phyloP scores from a whole-genome alignment of 2,113 vertebrate genomes.

The Nannobrachium achirus region DNA sequence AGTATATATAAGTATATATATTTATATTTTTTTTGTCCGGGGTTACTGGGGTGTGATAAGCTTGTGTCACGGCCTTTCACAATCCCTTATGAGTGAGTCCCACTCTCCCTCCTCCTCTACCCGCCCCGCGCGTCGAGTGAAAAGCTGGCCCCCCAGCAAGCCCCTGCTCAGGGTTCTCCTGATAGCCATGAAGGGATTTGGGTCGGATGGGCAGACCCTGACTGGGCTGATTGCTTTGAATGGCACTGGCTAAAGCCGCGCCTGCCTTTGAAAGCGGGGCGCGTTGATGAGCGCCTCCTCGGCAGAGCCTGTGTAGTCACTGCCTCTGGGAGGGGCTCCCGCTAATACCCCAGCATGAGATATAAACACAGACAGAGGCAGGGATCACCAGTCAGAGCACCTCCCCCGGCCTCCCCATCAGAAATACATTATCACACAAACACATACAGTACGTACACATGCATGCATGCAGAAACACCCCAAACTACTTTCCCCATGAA shows the following conservation, averaged over 20 bases:
- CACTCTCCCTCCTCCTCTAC: constrained; percentile 51
- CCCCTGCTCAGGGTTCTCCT: constrained; percentile 73
- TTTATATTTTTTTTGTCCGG: constrained; percentile 71
- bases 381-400: constrained; percentile 66
- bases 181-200: constrained; percentile 84
- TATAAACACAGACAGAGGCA: constrained; percentile 67
- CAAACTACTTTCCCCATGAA: constrained; percentile 48
- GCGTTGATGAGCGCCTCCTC: constrained; percentile 74
- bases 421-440: not conserved
- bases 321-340: constrained; percentile 76
- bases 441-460: constrained; percentile 16
- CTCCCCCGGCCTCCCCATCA: constrained; percentile 53
- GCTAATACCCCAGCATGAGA: constrained; percentile 76
- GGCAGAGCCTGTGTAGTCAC: constrained; percentile 73
- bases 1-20: constrained; percentile 18
- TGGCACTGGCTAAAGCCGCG: constrained; percentile 72
- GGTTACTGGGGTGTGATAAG: constrained; percentile 81
- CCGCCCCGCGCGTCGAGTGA: constrained; percentile 51
- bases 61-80: constrained; percentile 81
- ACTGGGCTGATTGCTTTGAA: constrained; percentile 81
- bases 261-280: constrained; percentile 76
- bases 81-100: constrained; percentile 78
- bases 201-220: constrained; percentile 79
- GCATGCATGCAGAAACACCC: not conserved
- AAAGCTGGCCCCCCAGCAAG: constrained; percentile 75